Evolutionary conservation across 2,797 vertebrate species (phyloP).

Genomic region (Coregonus sp.): DNA sequence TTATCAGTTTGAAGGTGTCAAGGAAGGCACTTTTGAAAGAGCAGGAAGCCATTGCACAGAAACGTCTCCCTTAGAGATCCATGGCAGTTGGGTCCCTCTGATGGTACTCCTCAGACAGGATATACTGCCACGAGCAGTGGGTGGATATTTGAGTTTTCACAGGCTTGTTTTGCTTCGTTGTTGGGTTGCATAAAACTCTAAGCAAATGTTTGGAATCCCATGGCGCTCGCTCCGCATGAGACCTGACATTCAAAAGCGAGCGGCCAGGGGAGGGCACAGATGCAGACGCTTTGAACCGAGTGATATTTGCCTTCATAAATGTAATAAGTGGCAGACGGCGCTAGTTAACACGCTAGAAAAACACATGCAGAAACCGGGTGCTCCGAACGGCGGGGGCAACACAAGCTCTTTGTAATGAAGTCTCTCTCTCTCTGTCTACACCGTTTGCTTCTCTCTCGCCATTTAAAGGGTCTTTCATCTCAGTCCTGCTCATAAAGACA

Average conservation of each 20-base stretch:
- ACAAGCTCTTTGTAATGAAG: conserved; percentile 26
- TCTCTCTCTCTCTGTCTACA: conserved; percentile 36
- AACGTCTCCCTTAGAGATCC: not conserved
- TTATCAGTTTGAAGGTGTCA: not conserved
- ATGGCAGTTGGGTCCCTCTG: conserved; percentile 4
- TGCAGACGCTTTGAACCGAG: conserved; percentile 39
- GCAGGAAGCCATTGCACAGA: not conserved
- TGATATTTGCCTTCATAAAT: conserved; percentile 37
- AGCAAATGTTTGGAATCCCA: conserved; percentile 38
- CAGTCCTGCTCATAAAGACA: conserved; percentile 36
- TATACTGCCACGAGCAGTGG: not conserved
- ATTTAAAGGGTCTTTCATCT: conserved; percentile 48
- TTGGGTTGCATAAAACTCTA: conserved; percentile 23
- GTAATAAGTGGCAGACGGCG: conserved; percentile 39
- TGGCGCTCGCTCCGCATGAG: conserved; percentile 16
- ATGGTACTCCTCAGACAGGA: not conserved
- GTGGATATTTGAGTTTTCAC: not conserved
- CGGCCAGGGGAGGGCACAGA: not conserved
- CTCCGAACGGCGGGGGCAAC: not conserved
- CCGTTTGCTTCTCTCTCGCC: conserved; percentile 28
- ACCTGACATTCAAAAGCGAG: conserved; percentile 26
- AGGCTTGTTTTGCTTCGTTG: conserved; percentile 5
- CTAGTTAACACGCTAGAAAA: conserved; percentile 31
- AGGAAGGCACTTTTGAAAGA: not conserved
- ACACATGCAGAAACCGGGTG: conserved; percentile 7